Evolutionary conservation across 2,797 vertebrate species (phyloP).

Genomic region (Sus cebifrons): DNA sequence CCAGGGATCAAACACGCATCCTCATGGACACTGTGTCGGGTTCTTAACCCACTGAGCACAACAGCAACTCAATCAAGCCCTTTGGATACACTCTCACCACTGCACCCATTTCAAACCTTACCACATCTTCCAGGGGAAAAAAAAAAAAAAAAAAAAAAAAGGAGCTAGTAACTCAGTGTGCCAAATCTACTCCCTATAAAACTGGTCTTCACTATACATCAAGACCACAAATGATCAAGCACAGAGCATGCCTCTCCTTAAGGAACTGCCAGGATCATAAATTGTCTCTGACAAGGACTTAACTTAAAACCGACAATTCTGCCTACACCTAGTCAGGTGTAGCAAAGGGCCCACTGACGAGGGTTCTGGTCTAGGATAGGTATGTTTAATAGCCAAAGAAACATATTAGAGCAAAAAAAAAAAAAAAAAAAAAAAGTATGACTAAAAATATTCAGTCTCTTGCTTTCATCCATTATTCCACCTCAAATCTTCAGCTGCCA

Average conservation of each 20-base stretch:
- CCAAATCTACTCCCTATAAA: background rate
- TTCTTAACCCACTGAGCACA: too few species aligned
- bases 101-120: background rate
- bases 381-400: background rate
- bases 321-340: background rate
- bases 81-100: background rate
- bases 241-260: background rate
- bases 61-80: background rate
- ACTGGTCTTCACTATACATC: background rate
- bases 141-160: background rate
- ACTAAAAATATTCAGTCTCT: background rate
- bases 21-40: too few species aligned
- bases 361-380: background rate
- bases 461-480: background rate
- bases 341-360: background rate
- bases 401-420: background rate
- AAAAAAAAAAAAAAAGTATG: background rate
- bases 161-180: background rate
- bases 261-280: background rate
- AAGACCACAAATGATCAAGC: background rate
- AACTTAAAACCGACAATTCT: slow-evolving; percentile 48
- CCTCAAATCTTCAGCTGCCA: background rate
- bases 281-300: background rate
- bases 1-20: too few species aligned
- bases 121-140: background rate